Base-by-base conservation (phyloP, 2,113 vertebrate genomes). In the Jaculus jaculus region DNA sequence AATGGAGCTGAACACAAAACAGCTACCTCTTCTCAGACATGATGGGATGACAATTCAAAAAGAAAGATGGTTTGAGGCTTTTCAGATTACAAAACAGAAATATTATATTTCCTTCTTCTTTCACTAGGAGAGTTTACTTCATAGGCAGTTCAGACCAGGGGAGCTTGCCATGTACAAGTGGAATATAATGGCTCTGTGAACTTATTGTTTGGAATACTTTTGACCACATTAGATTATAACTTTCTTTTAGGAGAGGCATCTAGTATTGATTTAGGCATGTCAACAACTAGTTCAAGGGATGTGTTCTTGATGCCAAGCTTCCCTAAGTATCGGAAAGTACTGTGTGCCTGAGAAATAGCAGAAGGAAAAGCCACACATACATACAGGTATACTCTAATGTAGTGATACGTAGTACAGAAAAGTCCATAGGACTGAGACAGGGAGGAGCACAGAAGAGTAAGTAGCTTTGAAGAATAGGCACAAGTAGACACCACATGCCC, bases 101-200 rank as follows among this genome's bases (percentile, higher is more conserved):
- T 28, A 24, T 2, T 86, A 34, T 26, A 15, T 66, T 85, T 69
- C 74, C 94, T 95, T 90, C 87, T 91, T 94, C 77, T 85, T 71
- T 92, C 23, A 58, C 54, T 37, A 78, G 51, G 21, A 78, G 65
- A 94, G 60, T 16, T 81, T 71, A 51, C 77, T 93, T 92, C 51
- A 21, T 39, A 71, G 63, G 93, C 84, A 51, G 73, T 54, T 90
- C 42, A 24, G 2, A 21, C 92, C 42, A 42, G 75, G 65, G 21
- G 18, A 85, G 30, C 18, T 34, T 51, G 26, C 30, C 32, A 34
- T 13, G n/a, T 71, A 37, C 5, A 16, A 69, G 3, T 51, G 84
- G 94, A 89, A 75, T 60, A 16, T 8, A 71, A 37, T 73, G 71
- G 37, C 28, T 87, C 86, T 42, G 17, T 84, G 51, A 92, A 30